Evolutionary conservation across 2,113 vertebrate species (phyloP), one percentile per base, ranked within the genome.

Genomic region (Accipiter virgatus): DNA sequence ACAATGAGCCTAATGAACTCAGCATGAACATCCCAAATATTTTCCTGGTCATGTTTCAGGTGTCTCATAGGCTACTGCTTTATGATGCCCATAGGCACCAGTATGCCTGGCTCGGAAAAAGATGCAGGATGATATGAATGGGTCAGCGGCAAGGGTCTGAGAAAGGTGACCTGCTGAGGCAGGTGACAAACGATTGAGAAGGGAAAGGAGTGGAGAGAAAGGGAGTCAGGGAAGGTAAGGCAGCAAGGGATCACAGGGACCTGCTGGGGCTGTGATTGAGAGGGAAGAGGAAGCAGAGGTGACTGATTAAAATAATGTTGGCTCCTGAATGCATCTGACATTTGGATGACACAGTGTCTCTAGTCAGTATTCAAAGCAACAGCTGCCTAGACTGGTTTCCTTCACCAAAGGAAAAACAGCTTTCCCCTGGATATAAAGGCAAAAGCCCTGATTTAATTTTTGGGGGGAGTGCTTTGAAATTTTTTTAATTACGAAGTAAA

Each of bases 401-500:
- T 56, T 81, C 65, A 72, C 84, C 31, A 43, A 67, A 80, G 42
- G 31, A 84, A 89, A 92, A 81, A 23, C 10, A 88, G 47, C 22
- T 38, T 66, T 58, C 43, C 56, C 59, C 32, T 50, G 14, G 27
- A 48, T 42, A 38, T n/a, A 68, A 92, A 96, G 50, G 55, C 74
- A 94, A 92, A 59, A 34, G 2, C 7, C 11, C 32, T 18, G 45
- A 68, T 91, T 74, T 94, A 40, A 45, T 83, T 90, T 52, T 20
- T 3, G 25, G 73, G 56, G 38, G 73, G 25, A 36, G 23, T 42
- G 29, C 67, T 95, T 81, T 87, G 66, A 93, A 31, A 3, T 10
- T 77, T 80, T 83, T 91, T 81, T 94, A 97, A 92, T 96, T 94
- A 90, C 34, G 23, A 43, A 88, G 34, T 40, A 63, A 86, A 79